These are phyloP conservation scores for Diphyllodes magnificus DNA, from an alignment of 2,113 vertebrate species.

Conservation along the genomic window DNA sequence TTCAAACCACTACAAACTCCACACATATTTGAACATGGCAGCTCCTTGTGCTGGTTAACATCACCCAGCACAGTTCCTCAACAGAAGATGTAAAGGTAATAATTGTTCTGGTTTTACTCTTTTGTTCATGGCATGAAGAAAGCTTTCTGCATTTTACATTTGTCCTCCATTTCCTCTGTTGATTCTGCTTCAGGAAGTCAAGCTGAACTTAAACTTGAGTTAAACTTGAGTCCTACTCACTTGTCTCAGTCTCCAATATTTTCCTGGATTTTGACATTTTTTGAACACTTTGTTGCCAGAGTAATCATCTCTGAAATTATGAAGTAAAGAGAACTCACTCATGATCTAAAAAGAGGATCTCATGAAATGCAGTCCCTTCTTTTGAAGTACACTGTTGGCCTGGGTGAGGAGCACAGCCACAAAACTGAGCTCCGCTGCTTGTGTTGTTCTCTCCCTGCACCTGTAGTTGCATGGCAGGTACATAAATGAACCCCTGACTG, in stretches of 20 bases:
- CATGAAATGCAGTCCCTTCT: not conserved
- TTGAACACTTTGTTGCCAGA: not conserved
- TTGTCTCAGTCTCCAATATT: not conserved
- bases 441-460: not conserved
- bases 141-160: not conserved
- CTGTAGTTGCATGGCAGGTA: not conserved
- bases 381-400: fast-evolving
- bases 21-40: not conserved
- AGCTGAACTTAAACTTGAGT: not conserved
- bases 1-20: too few relatives aligned
- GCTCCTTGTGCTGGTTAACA: not conserved
- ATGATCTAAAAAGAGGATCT: not conserved
- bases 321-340: not conserved
- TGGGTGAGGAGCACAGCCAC: fast-evolving
- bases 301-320: not conserved
- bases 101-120: not conserved
- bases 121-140: not conserved
- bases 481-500: not conserved
- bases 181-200: not conserved
- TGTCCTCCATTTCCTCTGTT: not conserved
- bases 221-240: not conserved
- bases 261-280: not conserved
- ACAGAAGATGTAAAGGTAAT: not conserved
- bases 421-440: not conserved
- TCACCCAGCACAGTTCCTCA: not conserved